Percentiles rank a stretch among this genome's conserved stretches.
These are phyloP conservation scores for Chromis chromis DNA, from an alignment of 2,797 vertebrate species.

Conservation along the genomic window DNA sequence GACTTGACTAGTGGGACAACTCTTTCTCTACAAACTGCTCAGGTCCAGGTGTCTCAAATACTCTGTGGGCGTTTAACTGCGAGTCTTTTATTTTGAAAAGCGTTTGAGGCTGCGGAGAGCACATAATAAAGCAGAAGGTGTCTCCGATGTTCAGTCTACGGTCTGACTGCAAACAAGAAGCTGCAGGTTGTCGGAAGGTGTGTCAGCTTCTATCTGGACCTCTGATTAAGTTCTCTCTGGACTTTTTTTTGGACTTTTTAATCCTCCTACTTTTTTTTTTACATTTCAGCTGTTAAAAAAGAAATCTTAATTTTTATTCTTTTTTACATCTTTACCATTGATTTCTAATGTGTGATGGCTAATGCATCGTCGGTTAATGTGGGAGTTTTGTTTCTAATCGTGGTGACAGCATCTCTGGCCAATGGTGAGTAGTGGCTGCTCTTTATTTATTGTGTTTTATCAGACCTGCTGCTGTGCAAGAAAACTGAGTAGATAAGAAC, in stretches of 20 bases:
- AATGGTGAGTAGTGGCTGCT: slow-evolving; percentile 70
- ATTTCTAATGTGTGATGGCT: slow-evolving; percentile 74
- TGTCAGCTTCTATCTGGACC: too few species aligned
- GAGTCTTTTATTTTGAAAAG: slow-evolving; percentile 25
- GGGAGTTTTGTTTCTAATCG: slow-evolving; percentile 79
- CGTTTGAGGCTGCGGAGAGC: too few species aligned
- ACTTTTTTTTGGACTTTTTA: background rate
- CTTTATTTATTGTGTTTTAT: background rate
- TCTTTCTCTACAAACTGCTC: too few species aligned
- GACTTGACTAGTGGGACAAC: too few species aligned
- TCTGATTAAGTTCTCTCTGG: background rate
- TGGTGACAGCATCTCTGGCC: slow-evolving; percentile 71
- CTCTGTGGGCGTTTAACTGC: fast-evolving
- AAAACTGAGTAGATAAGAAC: too few species aligned
- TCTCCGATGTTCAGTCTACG: too few species aligned
- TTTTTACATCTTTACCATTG: background rate
- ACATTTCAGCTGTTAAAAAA: too few species aligned
- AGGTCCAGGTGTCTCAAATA: background rate
- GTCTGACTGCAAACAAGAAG: background rate
- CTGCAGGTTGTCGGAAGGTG: too few species aligned
- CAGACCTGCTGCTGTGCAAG: background rate
- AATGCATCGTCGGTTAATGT: slow-evolving; percentile 66
- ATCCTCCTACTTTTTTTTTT: background rate
- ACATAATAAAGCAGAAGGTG: too few species aligned
- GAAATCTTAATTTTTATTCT: background rate